A percentile compares a stretch with the other conserved stretches of the same genome.
Conservation (phyloP, 2,113 vertebrate genomes). For the Platycercus adscitus region DNA sequence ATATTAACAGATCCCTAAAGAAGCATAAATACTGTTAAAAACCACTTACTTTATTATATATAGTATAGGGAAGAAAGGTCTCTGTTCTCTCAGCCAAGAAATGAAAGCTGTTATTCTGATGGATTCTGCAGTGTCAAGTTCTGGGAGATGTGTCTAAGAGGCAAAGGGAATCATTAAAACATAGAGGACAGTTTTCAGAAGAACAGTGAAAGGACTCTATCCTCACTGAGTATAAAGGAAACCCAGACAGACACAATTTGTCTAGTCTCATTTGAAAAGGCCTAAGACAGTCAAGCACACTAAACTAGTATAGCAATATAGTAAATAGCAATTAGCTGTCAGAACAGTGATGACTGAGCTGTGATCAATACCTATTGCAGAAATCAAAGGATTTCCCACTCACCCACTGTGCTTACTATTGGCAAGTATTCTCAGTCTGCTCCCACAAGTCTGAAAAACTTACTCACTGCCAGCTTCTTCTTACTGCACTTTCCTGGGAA, state of each 20-base stretch:
- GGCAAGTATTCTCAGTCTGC: not conserved
- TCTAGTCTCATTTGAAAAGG: not conserved
- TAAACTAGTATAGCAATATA: not conserved
- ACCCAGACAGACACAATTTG: accelerated
- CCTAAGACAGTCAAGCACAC: not conserved
- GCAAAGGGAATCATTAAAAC: constrained; percentile 8
- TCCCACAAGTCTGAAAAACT: not conserved
- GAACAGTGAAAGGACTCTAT: not conserved
- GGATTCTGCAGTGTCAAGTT: constrained; percentile 93
- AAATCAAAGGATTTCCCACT: not conserved
- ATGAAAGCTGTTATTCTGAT: constrained; percentile 86
- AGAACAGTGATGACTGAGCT: not conserved
- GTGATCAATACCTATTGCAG: not conserved
- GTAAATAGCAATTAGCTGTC: not conserved
- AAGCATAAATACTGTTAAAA: not conserved
- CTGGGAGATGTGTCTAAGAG: constrained; percentile 87
- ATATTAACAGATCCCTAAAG: not conserved
- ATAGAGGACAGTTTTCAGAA: not conserved
- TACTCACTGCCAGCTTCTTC: not conserved
- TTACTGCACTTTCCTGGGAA: not conserved
- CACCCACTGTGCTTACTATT: not conserved
- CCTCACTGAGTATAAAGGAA: not conserved
- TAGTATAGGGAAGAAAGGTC: constrained; percentile 89
- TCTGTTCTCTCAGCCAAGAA: constrained; percentile 92
- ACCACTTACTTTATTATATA: constrained; percentile 88